Percentiles rank a stretch among this genome's conserved stretches.
Conservation (phyloP, 2,888 invertebrate species). For the Epinotia nisella region DNA sequence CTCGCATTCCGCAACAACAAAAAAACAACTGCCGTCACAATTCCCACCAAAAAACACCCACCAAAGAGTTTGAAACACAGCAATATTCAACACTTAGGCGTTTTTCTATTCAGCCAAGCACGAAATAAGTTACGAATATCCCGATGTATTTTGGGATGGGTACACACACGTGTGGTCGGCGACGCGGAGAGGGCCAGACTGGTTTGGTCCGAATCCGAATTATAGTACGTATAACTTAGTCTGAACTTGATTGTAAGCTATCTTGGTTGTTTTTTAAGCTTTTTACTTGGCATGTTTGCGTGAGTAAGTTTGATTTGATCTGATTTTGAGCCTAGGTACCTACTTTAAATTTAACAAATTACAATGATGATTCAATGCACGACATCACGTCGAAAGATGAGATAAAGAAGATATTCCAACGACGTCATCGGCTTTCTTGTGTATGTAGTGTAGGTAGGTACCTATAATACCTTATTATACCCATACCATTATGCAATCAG, state of each 20-base stretch:
- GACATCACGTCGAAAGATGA: neutral
- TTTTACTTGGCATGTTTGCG: slow-evolving; percentile 39
- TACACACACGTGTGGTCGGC: slow-evolving; percentile 53
- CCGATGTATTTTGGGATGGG: slow-evolving; percentile 19
- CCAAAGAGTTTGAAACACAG: slow-evolving; percentile 12
- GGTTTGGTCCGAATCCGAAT: slow-evolving; percentile 47
- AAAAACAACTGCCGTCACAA: slow-evolving; percentile 20
- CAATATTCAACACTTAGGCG: slow-evolving; percentile 20
- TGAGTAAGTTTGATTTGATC: slow-evolving; percentile 39
- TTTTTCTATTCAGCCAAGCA: slow-evolving; percentile 20
- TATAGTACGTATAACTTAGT: slow-evolving; percentile 43
- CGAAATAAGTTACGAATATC: slow-evolving; percentile 35
- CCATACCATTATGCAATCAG: too few relatives aligned
- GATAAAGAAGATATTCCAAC: neutral
- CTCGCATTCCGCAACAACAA: slow-evolving; percentile 32
- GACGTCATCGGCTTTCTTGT: neutral
- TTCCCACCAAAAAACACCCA: slow-evolving; percentile 32
- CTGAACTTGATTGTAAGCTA: slow-evolving; percentile 43
- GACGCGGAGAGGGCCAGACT: slow-evolving; percentile 58
- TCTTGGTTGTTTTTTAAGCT: slow-evolving; percentile 38
- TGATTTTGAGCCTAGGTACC: slow-evolving; percentile 17
- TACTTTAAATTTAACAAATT: slow-evolving; percentile 25
- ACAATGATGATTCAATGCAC: neutral
- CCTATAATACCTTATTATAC: too few relatives aligned
- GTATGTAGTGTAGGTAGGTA: too few relatives aligned